Evolutionary conservation across 2,888 invertebrate genomes (phyloP).

Genomic region (Alentia gelatinosa): DNA sequence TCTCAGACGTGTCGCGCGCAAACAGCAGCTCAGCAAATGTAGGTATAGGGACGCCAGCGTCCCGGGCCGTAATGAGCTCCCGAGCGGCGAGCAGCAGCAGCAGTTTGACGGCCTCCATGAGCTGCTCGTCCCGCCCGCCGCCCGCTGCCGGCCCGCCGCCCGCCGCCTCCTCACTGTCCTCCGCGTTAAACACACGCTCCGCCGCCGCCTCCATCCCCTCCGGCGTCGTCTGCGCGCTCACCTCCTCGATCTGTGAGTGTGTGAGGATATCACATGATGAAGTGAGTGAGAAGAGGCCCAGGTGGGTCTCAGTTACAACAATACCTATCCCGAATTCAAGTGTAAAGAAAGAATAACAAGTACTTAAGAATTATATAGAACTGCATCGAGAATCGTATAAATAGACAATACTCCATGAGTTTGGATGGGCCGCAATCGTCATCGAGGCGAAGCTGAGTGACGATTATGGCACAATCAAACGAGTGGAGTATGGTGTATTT

Average conservation of each 20-base stretch:
- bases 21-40: slow-evolving; percentile 81
- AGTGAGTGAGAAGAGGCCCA: no score
- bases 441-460: no score
- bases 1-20: slow-evolving; percentile 79
- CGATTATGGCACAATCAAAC: no score
- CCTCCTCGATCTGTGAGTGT: background rate
- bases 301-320: no score
- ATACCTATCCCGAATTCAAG: no score
- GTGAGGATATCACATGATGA: background rate
- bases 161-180: background rate
- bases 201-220: slow-evolving; percentile 69
- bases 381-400: no score
- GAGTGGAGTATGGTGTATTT: no score
- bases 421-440: no score
- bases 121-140: slow-evolving; percentile 73
- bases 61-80: slow-evolving; percentile 72
- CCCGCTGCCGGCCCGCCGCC: slow-evolving; percentile 64
- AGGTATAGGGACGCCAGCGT: slow-evolving; percentile 75
- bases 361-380: no score
- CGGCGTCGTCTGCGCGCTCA: background rate
- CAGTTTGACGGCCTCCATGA: slow-evolving; percentile 80
- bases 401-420: no score
- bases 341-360: no score
- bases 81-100: slow-evolving; percentile 80
- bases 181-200: slow-evolving; percentile 62